Conservation (phyloP, 2,888 invertebrate species). For the Myathropa florea region DNA sequence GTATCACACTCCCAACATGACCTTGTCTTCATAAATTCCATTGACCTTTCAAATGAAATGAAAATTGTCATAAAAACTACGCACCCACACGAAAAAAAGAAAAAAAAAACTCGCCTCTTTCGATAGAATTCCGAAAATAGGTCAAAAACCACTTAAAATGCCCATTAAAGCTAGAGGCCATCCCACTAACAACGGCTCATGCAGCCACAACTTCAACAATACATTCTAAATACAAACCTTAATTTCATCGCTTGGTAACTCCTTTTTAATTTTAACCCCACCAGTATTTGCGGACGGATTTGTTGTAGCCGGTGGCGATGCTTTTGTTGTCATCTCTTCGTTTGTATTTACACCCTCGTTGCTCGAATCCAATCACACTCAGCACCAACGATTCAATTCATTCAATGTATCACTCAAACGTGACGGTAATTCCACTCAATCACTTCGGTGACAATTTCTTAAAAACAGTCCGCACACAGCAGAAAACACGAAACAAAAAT, state of each 20-base stretch:
- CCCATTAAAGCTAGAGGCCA: not conserved
- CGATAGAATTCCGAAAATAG: not conserved
- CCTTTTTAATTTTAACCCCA: constrained; percentile 83
- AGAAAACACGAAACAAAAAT: not conserved
- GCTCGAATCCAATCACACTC: constrained; percentile 13
- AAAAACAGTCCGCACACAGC: not conserved
- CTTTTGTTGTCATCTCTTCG: constrained; percentile 82
- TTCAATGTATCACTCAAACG: constrained; percentile 34
- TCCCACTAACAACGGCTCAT: not conserved
- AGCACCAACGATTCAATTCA: constrained; percentile 17
- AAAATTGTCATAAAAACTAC: not conserved
- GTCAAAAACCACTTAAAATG: not conserved
- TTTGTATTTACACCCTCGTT: not conserved
- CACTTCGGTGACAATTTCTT: constrained; percentile 4
- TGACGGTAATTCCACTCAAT: constrained; percentile 24
- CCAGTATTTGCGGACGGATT: constrained; percentile 67
- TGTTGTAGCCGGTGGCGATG: constrained; percentile 78
- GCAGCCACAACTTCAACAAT: too few species aligned
- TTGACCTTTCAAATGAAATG: not conserved
- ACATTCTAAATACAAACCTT: constrained; percentile 84
- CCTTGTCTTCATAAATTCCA: not conserved
- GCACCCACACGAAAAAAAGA: not conserved
- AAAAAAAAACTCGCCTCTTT: not conserved
- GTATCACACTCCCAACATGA: not conserved
- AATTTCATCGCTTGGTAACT: constrained; percentile 87